Evolutionary conservation across 1,140 invertebrate species (phyloP), one percentile per base, ranked within the genome.

Genomic region (Ceratina australensis): DNA sequence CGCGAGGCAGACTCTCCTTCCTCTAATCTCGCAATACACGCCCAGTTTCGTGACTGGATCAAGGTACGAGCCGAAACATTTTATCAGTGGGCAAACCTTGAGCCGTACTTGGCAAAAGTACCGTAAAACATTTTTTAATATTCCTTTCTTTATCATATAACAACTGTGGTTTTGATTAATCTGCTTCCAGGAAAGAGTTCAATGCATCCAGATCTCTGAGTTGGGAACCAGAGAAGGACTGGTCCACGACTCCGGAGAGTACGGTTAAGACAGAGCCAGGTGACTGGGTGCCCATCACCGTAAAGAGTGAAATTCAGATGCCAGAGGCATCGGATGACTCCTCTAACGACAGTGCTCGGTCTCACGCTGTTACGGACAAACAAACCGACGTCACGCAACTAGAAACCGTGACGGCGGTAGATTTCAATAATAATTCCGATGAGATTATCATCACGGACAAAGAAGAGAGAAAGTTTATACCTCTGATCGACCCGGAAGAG

Each of bases 21-120:
- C 95, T 0, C 84, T 96, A 8, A 95, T 96, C 4, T 96, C 95
- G 1, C 95, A 95, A 54, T 95, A 96, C 86, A 96, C 95, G 3
- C 95, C 96, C 0, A 95, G 90, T 69, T 92, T 92, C 57, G 87
- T 92, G 8, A 88, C 87, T 0, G 88, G 86, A 0, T 26, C 54
- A 2, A 82, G 89, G 18, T 82, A 83, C 18, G 89, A 89, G 18
- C 87, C 90, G 0, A 92, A 91, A 50, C 92, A 92, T 22, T 92
- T 92, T 59, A 42, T 42, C 33, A 42, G 3, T 42, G 33, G 33
- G 5, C 33, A 42, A 42, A 42, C 33, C 33, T 42, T 42, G 33
- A 42, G 33, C 33, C 2, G 5, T 10, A 42, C 33, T 42, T 42
- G 33, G 33, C 33, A 42, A 10, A 42, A 42, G 3, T 42, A 10